phyloP scores from a whole-genome alignment of 2,888 invertebrate genomes.

The Gandaritis pyraliata region DNA sequence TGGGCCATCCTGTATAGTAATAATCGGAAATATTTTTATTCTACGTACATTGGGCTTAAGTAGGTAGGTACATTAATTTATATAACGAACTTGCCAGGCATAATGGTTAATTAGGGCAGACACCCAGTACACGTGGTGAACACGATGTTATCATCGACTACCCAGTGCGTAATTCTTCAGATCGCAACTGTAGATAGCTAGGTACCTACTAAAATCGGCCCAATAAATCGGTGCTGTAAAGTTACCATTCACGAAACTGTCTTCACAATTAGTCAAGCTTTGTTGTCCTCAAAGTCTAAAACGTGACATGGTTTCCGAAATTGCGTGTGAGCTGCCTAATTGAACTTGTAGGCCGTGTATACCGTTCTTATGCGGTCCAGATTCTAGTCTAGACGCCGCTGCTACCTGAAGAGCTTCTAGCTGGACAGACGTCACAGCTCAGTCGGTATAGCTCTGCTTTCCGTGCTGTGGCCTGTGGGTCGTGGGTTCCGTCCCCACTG shows the following conservation, averaged over 20 bases:
- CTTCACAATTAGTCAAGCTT: constrained; percentile 27
- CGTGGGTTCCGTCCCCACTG: too few relatives aligned
- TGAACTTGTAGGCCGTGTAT: constrained; percentile 15
- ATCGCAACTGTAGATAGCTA: not conserved
- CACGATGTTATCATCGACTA: not conserved
- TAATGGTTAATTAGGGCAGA: too few relatives aligned
- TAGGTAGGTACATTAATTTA: too few relatives aligned
- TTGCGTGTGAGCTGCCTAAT: constrained; percentile 21
- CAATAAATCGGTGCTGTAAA: constrained; percentile 33
- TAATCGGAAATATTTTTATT: too few relatives aligned
- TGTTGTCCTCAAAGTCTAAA: constrained; percentile 20
- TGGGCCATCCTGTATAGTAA: too few relatives aligned
- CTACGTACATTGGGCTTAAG: too few relatives aligned
- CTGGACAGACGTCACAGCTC: too few relatives aligned
- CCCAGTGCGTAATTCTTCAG: not conserved
- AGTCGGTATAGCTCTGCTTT: too few relatives aligned
- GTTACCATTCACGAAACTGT: constrained; percentile 34
- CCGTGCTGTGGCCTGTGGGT: too few relatives aligned
- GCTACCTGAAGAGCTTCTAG: not conserved
- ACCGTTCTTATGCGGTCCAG: constrained; percentile 21
- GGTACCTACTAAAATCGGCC: not conserved
- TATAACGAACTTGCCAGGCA: too few relatives aligned
- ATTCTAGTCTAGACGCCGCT: constrained; percentile 4
- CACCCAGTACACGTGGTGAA: too few relatives aligned
- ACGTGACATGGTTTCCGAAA: constrained; percentile 29